phyloP scores from a whole-genome alignment of 2,113 vertebrate genomes.

The Sebastes fasciatus region DNA sequence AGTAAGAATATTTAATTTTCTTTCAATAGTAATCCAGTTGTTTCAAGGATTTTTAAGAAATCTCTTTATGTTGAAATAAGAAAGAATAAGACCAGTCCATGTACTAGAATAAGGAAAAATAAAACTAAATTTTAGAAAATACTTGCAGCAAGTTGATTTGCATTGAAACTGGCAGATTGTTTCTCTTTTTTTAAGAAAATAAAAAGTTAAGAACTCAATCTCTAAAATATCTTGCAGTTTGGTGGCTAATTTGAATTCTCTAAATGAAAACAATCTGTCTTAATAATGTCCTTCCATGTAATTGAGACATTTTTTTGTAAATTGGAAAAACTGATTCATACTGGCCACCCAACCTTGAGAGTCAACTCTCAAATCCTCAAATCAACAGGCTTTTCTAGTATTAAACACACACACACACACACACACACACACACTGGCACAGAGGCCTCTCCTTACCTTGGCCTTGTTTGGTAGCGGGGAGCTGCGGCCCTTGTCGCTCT shows the following conservation, averaged over 20 bases:
- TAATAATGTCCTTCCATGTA: neutral
- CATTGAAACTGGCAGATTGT: neutral
- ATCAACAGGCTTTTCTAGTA: slow-evolving; percentile 36
- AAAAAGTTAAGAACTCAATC: neutral
- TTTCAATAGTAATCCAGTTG: neutral
- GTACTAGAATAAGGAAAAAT: neutral
- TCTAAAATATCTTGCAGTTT: neutral
- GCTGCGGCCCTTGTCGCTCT: slow-evolving; percentile 93
- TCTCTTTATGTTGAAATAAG: neutral
- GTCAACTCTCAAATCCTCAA: neutral
- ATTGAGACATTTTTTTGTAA: neutral
- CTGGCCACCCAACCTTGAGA: neutral
- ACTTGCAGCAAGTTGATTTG: neutral
- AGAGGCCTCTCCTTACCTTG: slow-evolving; percentile 89
- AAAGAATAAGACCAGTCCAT: neutral
- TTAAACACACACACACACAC: slow-evolving; percentile 26
- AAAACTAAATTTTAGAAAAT: neutral
- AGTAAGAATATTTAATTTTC: neutral
- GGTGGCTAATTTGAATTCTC: neutral
- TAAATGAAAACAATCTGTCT: neutral
- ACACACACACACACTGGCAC: neutral
- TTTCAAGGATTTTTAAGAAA: neutral
- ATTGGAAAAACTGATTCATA: neutral
- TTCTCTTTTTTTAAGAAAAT: neutral
- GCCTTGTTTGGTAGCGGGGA: slow-evolving; percentile 92